Evolutionary conservation across 1,140 invertebrate genomes (phyloP).

Genomic region (Ridgeia piscesae): DNA sequence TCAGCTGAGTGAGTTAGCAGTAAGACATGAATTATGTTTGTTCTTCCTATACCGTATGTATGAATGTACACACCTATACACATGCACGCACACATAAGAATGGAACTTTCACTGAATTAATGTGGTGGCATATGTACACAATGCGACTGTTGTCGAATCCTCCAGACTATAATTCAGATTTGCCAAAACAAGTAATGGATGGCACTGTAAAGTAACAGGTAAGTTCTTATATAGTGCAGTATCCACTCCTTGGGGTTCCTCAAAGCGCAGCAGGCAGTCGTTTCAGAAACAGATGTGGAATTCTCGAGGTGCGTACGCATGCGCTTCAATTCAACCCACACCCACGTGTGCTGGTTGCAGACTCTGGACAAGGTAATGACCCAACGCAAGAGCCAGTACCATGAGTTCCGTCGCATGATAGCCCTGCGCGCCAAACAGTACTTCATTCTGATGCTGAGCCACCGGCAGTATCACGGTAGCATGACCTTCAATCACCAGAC

Average conservation of each 20-base stretch:
- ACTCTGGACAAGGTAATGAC: constrained; percentile 42
- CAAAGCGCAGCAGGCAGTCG: neutral
- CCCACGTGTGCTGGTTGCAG: constrained; percentile 35
- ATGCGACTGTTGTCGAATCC: no score
- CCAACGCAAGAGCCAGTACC: constrained; percentile 44
- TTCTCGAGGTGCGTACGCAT: neutral
- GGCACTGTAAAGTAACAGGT: no score
- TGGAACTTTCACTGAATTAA: neutral
- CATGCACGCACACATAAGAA: neutral
- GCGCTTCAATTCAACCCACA: neutral
- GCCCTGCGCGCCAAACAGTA: constrained; percentile 47
- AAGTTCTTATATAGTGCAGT: no score
- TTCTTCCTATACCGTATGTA: neutral
- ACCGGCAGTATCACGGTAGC: constrained; percentile 52
- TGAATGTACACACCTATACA: neutral
- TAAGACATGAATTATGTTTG: neutral
- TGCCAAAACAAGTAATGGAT: no score
- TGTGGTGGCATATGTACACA: no score
- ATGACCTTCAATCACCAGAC: constrained; percentile 55
- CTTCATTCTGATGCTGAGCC: constrained; percentile 50
- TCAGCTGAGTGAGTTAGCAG: neutral
- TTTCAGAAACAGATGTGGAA: neutral
- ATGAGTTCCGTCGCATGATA: constrained; percentile 44
- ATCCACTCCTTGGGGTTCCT: no score
- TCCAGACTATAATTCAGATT: no score